Conservation (phyloP, 1,140 invertebrate genomes). For the Microplitis mediator region DNA sequence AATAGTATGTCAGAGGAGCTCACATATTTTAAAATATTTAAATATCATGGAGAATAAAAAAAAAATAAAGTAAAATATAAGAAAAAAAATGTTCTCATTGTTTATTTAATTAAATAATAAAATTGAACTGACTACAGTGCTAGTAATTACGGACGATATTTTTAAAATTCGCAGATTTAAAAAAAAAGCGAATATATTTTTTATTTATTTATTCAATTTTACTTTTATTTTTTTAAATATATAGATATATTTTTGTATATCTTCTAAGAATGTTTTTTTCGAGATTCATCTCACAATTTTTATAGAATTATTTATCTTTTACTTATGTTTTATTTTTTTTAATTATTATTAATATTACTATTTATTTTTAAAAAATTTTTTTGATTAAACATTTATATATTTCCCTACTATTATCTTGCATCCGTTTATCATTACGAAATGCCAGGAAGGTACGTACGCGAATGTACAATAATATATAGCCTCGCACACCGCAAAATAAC, state of each 20-base stretch:
- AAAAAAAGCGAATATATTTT: not conserved
- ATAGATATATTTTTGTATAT: too few species aligned
- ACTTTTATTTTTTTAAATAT: not conserved
- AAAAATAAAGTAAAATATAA: not conserved
- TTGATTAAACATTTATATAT: conserved; percentile 29
- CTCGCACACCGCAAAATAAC: conserved; percentile 47
- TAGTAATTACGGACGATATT: not conserved
- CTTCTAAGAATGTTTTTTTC: not conserved
- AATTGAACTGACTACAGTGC: conserved; percentile 26
- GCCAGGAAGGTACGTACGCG: conserved; percentile 25
- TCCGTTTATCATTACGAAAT: conserved; percentile 19
- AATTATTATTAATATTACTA: not conserved
- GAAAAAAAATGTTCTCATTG: not conserved
- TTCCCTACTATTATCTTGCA: conserved; percentile 25
- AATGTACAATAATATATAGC: conserved; percentile 37
- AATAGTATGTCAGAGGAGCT: not conserved
- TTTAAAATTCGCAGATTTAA: not conserved
- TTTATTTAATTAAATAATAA: not conserved
- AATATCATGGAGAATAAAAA: not conserved
- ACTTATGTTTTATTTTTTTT: not conserved
- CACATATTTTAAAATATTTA: not conserved
- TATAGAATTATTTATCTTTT: not conserved
- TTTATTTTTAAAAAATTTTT: conserved; percentile 6
- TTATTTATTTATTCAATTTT: conserved; percentile 1
- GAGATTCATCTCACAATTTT: not conserved